Evolutionary conservation across 1,140 invertebrate species (phyloP).

Genomic region (Solenopsis fugax): DNA sequence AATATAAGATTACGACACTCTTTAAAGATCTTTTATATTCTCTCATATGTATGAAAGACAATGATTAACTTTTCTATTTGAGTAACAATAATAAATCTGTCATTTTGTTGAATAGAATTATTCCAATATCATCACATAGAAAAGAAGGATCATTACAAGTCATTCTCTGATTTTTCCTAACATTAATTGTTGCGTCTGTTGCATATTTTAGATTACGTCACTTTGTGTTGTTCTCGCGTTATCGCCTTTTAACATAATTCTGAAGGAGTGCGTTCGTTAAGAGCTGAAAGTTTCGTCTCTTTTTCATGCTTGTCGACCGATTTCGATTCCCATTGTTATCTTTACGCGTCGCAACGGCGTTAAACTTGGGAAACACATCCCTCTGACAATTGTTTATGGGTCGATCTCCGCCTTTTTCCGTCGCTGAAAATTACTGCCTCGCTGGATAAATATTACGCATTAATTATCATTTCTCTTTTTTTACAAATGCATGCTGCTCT

Average conservation of each 20-base stretch:
- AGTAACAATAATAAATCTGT: no score
- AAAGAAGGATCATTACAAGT: background rate
- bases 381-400: conserved; percentile 62
- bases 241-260: conserved; percentile 59
- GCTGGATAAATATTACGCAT: background rate
- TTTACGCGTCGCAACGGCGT: conserved; percentile 17
- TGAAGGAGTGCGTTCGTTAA: conserved; percentile 8
- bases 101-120: no score
- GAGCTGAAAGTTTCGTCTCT: background rate
- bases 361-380: background rate
- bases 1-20: no score
- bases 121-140: no score
- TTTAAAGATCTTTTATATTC: no score
- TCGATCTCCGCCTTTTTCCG: background rate
- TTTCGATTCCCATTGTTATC: conserved; percentile 42
- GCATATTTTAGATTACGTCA: conserved; percentile 19
- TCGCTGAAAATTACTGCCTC: background rate
- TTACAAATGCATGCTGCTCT: background rate
- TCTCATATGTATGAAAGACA: no score
- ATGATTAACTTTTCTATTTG: no score
- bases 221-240: background rate
- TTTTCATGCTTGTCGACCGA: conserved; percentile 5
- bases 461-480: background rate
- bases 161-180: background rate
- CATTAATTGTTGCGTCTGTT: background rate